These are phyloP conservation scores for Drosophila affinis DNA, from an alignment of 2,888 invertebrate genomes.

Conservation along the genomic window DNA sequence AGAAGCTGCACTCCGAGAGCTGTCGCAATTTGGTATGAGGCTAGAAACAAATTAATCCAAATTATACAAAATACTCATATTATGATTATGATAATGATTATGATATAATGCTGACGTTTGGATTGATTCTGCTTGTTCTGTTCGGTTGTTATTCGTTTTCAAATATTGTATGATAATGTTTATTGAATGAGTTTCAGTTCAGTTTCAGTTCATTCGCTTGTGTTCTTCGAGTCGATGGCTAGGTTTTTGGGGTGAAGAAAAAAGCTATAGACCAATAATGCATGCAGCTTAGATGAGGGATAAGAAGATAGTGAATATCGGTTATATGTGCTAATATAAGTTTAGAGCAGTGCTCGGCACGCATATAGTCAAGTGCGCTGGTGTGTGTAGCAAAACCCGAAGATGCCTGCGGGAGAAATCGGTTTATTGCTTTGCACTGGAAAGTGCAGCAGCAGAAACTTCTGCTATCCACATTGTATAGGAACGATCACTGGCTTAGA, in stretches of 20 bases:
- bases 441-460: too few relatives aligned
- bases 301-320: background rate
- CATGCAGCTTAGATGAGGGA: background rate
- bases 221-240: slow-evolving; percentile 19
- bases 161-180: slow-evolving; percentile 1
- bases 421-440: too few relatives aligned
- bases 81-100: slow-evolving; percentile 22
- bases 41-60: slow-evolving; percentile 36
- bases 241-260: background rate
- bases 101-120: slow-evolving; percentile 57
- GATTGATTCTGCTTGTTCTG: slow-evolving; percentile 67
- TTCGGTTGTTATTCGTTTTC: slow-evolving; percentile 52
- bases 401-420: too few relatives aligned
- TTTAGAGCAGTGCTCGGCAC: too few relatives aligned
- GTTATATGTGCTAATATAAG: background rate
- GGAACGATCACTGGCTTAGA: too few relatives aligned
- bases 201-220: background rate
- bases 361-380: too few relatives aligned
- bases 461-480: too few relatives aligned
- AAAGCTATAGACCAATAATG: background rate
- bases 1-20: slow-evolving; percentile 84
- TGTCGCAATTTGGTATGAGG: slow-evolving; percentile 84
- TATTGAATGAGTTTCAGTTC: slow-evolving; percentile 23
- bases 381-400: too few relatives aligned
- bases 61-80: slow-evolving; percentile 27